Percentiles rank a stretch among this genome's conserved stretches.
Conservation (phyloP, 1,140 invertebrate genomes). For the Lepidurus couesii region DNA sequence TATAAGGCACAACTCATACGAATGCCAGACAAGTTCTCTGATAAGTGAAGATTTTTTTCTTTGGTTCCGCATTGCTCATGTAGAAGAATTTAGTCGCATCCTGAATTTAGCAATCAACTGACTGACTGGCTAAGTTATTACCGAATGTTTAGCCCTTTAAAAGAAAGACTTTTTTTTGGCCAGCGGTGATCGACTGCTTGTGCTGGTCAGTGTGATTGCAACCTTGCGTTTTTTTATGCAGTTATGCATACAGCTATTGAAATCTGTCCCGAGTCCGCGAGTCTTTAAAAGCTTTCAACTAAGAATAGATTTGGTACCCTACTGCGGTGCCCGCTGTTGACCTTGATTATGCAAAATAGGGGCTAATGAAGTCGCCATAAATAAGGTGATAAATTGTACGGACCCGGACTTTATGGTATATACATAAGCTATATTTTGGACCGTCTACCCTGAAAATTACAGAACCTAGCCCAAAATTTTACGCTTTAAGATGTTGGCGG, state of each 20-base stretch:
- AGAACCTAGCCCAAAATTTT: not conserved
- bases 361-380: conserved; percentile 14
- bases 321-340: not conserved
- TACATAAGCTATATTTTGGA: conserved; percentile 1
- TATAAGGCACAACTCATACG: not conserved
- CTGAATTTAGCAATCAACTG: too few species aligned
- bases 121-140: too few species aligned
- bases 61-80: too few species aligned
- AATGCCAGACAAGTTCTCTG: too few species aligned
- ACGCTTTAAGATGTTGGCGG: not conserved
- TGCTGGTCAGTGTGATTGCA: too few species aligned
- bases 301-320: conserved; percentile 6
- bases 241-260: too few species aligned
- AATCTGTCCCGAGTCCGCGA: not conserved
- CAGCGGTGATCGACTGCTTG: too few species aligned
- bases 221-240: too few species aligned
- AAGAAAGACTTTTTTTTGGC: too few species aligned
- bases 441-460: not conserved
- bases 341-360: conserved; percentile 15
- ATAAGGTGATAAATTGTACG: not conserved
- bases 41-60: too few species aligned
- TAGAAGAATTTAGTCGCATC: too few species aligned
- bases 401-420: conserved; percentile 10
- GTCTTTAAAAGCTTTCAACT: not conserved
- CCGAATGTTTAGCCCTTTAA: too few species aligned